Evolutionary conservation across 1,140 invertebrate genomes (phyloP).

Genomic region (Cotesia glomerata): DNA sequence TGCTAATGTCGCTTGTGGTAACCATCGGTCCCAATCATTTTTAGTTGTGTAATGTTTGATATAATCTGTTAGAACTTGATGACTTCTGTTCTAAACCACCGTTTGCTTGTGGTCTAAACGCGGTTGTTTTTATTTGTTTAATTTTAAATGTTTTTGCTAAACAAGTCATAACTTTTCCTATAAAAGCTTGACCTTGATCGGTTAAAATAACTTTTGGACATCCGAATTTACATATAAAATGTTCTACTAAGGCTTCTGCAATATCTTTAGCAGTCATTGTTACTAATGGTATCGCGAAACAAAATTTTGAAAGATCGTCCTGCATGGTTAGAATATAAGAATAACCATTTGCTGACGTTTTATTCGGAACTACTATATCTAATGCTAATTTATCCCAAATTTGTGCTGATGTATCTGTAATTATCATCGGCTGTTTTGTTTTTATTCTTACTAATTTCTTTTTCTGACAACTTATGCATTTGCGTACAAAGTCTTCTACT

Average conservation of each 20-base stretch:
- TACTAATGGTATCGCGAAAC: conserved; percentile 28
- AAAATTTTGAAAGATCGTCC: conserved; percentile 45
- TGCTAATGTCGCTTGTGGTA: conserved; percentile 38
- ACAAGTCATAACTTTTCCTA: conserved; percentile 31
- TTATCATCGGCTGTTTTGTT: conserved; percentile 18
- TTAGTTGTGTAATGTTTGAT: conserved; percentile 36
- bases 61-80: conserved; percentile 39
- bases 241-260: conserved; percentile 32
- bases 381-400: conserved; percentile 32
- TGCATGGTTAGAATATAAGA: conserved; percentile 34
- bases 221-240: conserved; percentile 39
- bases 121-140: conserved; percentile 33
- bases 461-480: conserved; percentile 13
- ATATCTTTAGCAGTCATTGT: conserved; percentile 34
- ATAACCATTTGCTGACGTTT: conserved; percentile 21
- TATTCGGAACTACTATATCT: conserved; percentile 25
- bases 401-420: conserved; percentile 28
- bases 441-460: background rate
- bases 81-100: conserved; percentile 38
- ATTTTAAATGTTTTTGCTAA: conserved; percentile 39
- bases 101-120: conserved; percentile 41
- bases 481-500: no score
- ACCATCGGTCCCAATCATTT: conserved; percentile 49
- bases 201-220: conserved; percentile 40
- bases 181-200: conserved; percentile 44